A percentile compares a stretch with the other conserved stretches of the same genome.
Evolutionary conservation across 2,113 vertebrate species (phyloP).

Genomic region (Leptobrachium ailaonicum): DNA sequence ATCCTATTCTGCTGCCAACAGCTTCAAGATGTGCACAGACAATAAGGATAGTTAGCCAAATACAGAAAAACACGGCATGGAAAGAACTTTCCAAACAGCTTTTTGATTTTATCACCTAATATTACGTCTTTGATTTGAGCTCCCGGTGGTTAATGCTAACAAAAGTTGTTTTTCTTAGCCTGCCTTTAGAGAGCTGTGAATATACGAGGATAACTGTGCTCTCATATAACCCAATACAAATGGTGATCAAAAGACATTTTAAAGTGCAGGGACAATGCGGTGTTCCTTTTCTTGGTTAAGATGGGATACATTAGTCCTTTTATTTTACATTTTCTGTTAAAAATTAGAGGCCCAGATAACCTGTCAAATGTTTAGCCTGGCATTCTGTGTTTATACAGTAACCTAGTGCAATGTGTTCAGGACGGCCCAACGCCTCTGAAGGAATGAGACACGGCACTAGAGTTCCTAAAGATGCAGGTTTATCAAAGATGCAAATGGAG

Average conservation of each 20-base stretch:
- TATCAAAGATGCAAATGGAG: too few relatives aligned
- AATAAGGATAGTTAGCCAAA: neutral
- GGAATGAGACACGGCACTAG: too few relatives aligned
- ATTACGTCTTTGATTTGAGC: slow-evolving; percentile 28
- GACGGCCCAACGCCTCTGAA: too few relatives aligned
- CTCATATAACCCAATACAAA: slow-evolving; percentile 35
- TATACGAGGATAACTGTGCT: slow-evolving; percentile 4
- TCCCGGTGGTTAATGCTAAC: slow-evolving; percentile 23
- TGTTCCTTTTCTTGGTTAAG: slow-evolving; percentile 7
- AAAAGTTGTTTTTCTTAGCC: slow-evolving; percentile 6
- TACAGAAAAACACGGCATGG: neutral
- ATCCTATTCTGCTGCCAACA: neutral
- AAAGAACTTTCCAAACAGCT: neutral
- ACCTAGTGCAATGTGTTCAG: too few relatives aligned
- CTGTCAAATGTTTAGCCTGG: too few relatives aligned
- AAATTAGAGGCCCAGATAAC: too few relatives aligned
- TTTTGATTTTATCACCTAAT: slow-evolving; percentile 25
- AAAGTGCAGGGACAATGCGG: slow-evolving; percentile 11
- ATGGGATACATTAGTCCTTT: slow-evolving; percentile 29
- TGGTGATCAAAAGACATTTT: slow-evolving; percentile 32
- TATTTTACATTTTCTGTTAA: too few relatives aligned
- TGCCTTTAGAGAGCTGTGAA: neutral
- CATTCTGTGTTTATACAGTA: too few relatives aligned
- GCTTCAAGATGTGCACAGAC: neutral
- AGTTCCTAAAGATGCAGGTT: too few relatives aligned